These are phyloP conservation scores for Drosophila borborema DNA, from an alignment of 2,888 invertebrate genomes.

Conservation along the genomic window DNA sequence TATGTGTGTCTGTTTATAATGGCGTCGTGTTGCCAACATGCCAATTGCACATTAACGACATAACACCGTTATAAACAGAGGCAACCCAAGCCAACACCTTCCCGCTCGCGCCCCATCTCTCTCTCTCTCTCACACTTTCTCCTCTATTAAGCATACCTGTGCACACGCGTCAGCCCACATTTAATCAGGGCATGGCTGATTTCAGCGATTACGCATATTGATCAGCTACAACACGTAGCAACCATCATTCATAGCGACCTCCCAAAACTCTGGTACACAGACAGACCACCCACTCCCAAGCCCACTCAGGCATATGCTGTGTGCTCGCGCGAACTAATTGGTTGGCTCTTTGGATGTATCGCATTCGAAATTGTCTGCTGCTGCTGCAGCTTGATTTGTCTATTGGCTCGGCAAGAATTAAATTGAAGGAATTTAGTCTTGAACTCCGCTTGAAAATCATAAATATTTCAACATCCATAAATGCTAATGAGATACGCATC, in stretches of 20 bases:
- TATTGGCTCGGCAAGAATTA: slow-evolving; percentile 20
- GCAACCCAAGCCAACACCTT: slow-evolving; percentile 10
- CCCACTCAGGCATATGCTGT: slow-evolving; percentile 39
- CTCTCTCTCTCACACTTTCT: background rate
- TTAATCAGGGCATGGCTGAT: slow-evolving; percentile 64
- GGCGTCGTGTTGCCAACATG: slow-evolving; percentile 76
- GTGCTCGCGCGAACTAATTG: slow-evolving; percentile 31
- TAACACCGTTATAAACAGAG: slow-evolving; percentile 77
- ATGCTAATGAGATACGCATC: slow-evolving; percentile 64
- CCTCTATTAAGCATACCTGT: background rate
- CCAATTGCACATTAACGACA: slow-evolving; percentile 84
- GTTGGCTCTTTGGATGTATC: slow-evolving; percentile 4
- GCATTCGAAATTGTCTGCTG: background rate
- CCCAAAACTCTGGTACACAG: slow-evolving; percentile 27
- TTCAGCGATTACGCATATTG: slow-evolving; percentile 77
- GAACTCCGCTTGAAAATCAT: slow-evolving; percentile 51
- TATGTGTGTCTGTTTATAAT: slow-evolving; percentile 32
- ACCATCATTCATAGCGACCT: slow-evolving; percentile 62
- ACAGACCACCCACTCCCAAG: background rate
- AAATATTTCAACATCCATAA: slow-evolving; percentile 67
- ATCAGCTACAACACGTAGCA: slow-evolving; percentile 65
- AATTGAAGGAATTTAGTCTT: slow-evolving; percentile 35
- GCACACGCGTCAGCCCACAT: slow-evolving; percentile 31
- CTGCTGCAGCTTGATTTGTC: slow-evolving; percentile 1
- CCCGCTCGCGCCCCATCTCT: background rate